Conservation (phyloP, 2,113 vertebrate species). For the Pitta sordida region DNA sequence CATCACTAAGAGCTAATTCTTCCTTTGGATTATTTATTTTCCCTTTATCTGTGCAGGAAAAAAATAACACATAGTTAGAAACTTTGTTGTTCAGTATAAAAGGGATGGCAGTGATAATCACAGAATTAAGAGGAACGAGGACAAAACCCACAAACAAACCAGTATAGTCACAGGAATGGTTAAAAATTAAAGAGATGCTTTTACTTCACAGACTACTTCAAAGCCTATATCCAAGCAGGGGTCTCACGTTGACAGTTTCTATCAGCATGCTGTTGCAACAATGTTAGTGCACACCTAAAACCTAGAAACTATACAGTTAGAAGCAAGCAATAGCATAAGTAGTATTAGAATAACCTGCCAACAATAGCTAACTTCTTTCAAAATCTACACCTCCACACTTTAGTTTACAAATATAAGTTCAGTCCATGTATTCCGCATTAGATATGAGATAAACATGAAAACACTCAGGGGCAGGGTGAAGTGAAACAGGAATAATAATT, state of each 20-base stretch:
- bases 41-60: conserved; percentile 77
- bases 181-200: conserved; percentile 31
- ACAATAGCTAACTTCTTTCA: conserved; percentile 52
- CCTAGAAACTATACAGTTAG: conserved; percentile 44
- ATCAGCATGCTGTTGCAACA: neutral
- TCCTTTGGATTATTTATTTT: conserved; percentile 68
- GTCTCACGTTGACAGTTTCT: neutral
- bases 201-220: neutral
- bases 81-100: neutral
- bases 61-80: conserved; percentile 66
- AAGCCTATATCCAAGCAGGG: neutral
- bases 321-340: conserved; percentile 35
- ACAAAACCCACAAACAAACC: conserved; percentile 20
- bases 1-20: conserved; percentile 77
- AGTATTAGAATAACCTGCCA: neutral
- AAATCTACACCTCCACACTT: neutral
- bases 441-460: neutral
- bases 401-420: conserved; percentile 14
- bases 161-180: neutral
- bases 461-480: neutral
- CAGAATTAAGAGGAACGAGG: conserved; percentile 20
- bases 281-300: conserved; percentile 33
- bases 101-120: neutral
- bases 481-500: neutral
- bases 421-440: neutral